Evolutionary conservation across 2,888 invertebrate species (phyloP), one percentile per base, ranked within the genome.

Genomic region (Meganola albula): DNA sequence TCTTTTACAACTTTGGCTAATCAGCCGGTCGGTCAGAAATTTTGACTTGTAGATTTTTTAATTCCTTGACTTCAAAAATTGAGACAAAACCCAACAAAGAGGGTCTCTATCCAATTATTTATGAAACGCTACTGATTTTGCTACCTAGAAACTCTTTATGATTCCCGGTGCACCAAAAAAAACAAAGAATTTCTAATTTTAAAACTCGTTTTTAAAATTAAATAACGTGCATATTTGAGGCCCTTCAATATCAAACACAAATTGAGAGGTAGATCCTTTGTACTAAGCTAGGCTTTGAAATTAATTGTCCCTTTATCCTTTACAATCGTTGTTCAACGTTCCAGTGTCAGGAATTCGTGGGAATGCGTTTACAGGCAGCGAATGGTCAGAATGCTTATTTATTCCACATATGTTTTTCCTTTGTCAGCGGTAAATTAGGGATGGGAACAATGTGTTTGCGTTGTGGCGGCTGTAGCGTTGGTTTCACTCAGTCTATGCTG

Each of bases 371-470:
- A 41, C 48, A 48, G 28, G 30, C 38, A 37, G 48, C 48, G 39
- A 52, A 48, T 50, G 41, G 41, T 24, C 43, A 50, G 54, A 58
- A 65, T 63, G 55, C 56, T 44, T 57, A 53, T 60, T 58, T 54
- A 48, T 47, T 36, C 46, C 45, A 34, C 34, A 44, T 48, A 39
- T 59, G 58, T 63, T 69, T 67, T 63, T 61, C 55, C 60, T 58
- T 64, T 58, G 48, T 53, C 42, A 35, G 37, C 37, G 47, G 47
- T 58, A 63, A 64, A 62, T 67, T 63, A 62, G 51, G 38, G 41
- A 56, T 53, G 44, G 44, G 40, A 46, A 61, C 57, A 59, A 53
- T 56, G 53, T n/a, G n/a, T 59, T 64, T 57, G 48, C 47, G 42
- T 51, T 47, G 31, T 40, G 34, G 20, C 34, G 32, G 42, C 45